Base-by-base conservation (phyloP, 2,113 vertebrate genomes). In the Brachionichthys hirsutus region DNA sequence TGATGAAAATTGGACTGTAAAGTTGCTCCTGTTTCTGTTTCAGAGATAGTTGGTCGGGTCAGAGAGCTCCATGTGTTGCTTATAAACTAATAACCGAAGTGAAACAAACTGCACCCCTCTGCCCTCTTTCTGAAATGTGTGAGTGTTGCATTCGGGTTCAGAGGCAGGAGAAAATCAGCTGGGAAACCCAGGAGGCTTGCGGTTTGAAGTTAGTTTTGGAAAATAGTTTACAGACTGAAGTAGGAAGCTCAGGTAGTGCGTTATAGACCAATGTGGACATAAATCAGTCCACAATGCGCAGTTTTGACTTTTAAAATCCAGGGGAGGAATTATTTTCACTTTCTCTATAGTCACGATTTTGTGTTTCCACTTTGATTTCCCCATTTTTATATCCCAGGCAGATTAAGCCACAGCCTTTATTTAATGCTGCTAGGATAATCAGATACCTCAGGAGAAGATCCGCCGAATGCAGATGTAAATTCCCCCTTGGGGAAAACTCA, bases 61-160 rank as follows among this genome's bases (percentile, higher is more conserved):
- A 85, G 56, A 63, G 74, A 80, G 61, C 76, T 87, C 81, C 76
- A 77, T 57, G 74, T 78, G 77, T 80, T 76, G 82, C 78, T 76
- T 72, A 85, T 77, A 73, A 77, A 71, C 70, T 84, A 62, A 79
- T 75, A 68, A 86, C 15, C 19, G 24, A 40, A 24, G 62, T 75
- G 36, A 55, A 13, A 22, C 43, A 70, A 66, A 54, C 30, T 60
- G 34, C 82, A 87, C 85, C 73, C 73, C 88, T 82, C 83, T 43
- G 80, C 70, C 72, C 50, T 53, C 15, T 70, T 16, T 48, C 16
- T 45, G 50, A 45, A n/a, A 54, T 52, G 51, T 66, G 52, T 24
- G 17, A 57, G 34, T 35, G 44, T 67, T 67, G 36, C n/a, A 16
- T 71, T 67, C 58, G 54, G 56, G 68, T 60, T 81, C 69, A 70